A percentile compares a stretch with the other conserved stretches of the same genome.
Conservation (phyloP, 2,888 invertebrate species). For the Scaptodrosophila latifasciaeformis region DNA sequence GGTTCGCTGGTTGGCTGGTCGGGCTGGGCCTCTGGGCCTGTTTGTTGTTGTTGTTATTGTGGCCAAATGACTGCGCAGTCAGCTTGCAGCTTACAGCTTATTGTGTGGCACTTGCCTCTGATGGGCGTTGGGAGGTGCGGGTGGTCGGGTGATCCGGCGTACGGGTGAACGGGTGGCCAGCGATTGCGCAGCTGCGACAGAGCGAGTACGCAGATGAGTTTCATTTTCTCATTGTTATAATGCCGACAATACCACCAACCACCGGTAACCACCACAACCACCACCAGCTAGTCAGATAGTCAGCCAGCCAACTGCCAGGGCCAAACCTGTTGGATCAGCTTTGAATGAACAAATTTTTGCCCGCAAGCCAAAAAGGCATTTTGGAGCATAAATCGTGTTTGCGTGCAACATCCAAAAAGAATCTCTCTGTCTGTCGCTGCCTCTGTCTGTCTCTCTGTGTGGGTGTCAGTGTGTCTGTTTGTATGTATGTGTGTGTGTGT, state of each 20-base stretch:
- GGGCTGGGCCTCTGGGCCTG: too few relatives aligned
- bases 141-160: too few relatives aligned
- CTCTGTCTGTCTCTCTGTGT: neutral
- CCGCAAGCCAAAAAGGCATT: constrained; percentile 58
- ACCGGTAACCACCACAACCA: constrained; percentile 28
- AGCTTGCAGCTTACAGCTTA: neutral
- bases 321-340: constrained; percentile 51
- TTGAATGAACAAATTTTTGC: constrained; percentile 63
- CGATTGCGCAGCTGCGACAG: constrained; percentile 21
- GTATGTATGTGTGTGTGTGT: too few relatives aligned
- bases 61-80: too few relatives aligned
- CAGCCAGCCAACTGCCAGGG: constrained; percentile 3
- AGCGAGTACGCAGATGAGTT: constrained; percentile 59
- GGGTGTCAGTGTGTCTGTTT: too few relatives aligned
- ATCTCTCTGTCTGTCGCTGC: too few relatives aligned
- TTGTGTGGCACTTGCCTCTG: constrained; percentile 5
- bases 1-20: too few relatives aligned
- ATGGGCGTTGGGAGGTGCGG: neutral
- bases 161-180: constrained; percentile 11
- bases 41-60: too few relatives aligned
- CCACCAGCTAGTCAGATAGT: too few relatives aligned
- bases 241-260: constrained; percentile 34
- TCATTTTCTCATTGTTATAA: constrained; percentile 67
- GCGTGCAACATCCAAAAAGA: too few relatives aligned
- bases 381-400: constrained; percentile 58